A percentile compares a stretch with the other conserved stretches of the same genome.
phyloP scores from a whole-genome alignment of 2,113 vertebrate species.

The Bombycilla garrulus region DNA sequence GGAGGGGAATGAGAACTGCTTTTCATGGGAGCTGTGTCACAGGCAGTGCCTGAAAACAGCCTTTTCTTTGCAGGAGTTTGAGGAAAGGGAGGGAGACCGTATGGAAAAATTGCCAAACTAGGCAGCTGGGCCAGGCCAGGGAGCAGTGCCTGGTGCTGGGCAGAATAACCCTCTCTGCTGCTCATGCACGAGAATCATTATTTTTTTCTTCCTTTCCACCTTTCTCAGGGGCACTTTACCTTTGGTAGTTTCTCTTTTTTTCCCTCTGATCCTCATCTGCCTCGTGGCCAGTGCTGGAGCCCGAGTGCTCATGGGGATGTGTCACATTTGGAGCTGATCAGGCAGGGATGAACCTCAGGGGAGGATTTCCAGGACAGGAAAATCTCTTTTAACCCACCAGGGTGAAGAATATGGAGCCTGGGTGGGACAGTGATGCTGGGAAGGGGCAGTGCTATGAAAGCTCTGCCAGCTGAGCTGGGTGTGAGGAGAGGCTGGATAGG shows the following conservation, averaged over 20 bases:
- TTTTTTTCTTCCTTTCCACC: not conserved
- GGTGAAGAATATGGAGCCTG: not conserved
- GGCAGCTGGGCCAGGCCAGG: not conserved
- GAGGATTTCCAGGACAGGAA: not conserved
- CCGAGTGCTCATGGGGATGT: fast-evolving
- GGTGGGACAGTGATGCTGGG: not conserved
- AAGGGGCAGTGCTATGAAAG: not conserved
- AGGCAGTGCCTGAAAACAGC: not conserved
- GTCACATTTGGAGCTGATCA: not conserved
- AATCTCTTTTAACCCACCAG: not conserved
- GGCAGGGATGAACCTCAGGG: not conserved
- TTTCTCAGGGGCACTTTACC: not conserved
- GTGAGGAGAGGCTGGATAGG: not conserved
- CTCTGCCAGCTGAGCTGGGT: not conserved
- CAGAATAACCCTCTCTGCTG: not conserved
- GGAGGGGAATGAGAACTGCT: not conserved
- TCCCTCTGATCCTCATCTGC: not conserved
- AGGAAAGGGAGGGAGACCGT: not conserved
- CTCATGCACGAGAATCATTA: fast-evolving
- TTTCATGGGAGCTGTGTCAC: not conserved
- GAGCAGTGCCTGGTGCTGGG: not conserved
- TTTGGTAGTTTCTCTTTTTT: not conserved
- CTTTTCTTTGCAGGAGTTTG: not conserved
- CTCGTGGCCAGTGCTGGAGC: fast-evolving
- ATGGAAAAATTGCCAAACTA: not conserved